A percentile compares a stretch with the other conserved stretches of the same genome.
Conservation (phyloP, 2,888 invertebrate genomes). For the Pseudolycoriella hygida region DNA sequence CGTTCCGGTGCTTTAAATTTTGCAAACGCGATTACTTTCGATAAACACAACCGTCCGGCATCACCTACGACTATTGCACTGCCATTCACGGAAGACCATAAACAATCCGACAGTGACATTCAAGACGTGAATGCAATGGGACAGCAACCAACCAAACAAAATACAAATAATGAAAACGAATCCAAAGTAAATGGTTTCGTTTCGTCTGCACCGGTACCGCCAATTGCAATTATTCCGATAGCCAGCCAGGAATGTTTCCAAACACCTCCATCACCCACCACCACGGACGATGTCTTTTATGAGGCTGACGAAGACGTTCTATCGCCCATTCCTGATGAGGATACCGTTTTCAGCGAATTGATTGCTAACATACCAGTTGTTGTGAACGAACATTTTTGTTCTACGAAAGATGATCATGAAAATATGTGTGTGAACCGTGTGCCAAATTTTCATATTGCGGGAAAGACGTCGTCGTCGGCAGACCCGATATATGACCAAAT, state of each 20-base stretch:
- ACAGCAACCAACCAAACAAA: conserved; percentile 1
- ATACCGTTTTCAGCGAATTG: background rate
- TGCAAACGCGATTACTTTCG: background rate
- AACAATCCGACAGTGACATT: background rate
- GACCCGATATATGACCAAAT: background rate
- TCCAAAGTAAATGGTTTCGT: too few relatives aligned
- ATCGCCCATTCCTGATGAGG: background rate
- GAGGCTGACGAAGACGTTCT: background rate
- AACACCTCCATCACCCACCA: too few relatives aligned
- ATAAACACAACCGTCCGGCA: background rate
- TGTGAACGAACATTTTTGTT: background rate
- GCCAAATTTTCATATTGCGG: background rate
- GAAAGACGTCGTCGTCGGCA: background rate
- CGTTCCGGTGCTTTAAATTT: background rate
- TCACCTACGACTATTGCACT: background rate
- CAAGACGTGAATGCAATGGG: background rate
- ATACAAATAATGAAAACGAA: too few relatives aligned
- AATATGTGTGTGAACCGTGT: background rate
- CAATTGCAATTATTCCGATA: too few relatives aligned
- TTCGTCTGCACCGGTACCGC: too few relatives aligned
- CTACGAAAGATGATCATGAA: background rate
- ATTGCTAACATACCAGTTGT: background rate
- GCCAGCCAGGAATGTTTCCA: too few relatives aligned
- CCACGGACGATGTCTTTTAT: background rate
- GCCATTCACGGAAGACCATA: background rate